Conservation (phyloP, 1,140 invertebrate genomes). For the Drosophila neocordata region DNA sequence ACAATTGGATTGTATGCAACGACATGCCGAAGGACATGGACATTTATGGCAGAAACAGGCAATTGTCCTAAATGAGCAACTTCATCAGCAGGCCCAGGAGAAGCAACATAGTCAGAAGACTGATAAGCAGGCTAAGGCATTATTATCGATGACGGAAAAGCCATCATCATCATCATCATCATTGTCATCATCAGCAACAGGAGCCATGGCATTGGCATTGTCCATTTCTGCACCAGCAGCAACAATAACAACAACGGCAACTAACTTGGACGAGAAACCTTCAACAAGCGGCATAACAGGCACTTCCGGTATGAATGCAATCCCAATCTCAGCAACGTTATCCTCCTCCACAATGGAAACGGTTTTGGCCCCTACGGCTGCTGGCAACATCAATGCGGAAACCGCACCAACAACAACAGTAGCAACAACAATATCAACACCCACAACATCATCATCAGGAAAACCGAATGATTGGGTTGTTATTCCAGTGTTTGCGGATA, state of each 20-base stretch:
- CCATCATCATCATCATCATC: slow-evolving; percentile 18
- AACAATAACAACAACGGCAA: slow-evolving; percentile 15
- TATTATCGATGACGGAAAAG: slow-evolving; percentile 25
- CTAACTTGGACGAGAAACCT: slow-evolving; percentile 42
- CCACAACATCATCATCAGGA: slow-evolving; percentile 19
- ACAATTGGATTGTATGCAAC: slow-evolving; percentile 82
- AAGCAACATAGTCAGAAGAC: slow-evolving; percentile 53
- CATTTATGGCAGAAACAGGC: slow-evolving; percentile 82
- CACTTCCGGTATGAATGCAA: slow-evolving; percentile 56
- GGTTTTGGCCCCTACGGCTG: slow-evolving; percentile 27
- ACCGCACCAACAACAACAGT: slow-evolving; percentile 29
- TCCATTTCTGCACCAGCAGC: slow-evolving; percentile 3
- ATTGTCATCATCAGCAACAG: slow-evolving; percentile 19
- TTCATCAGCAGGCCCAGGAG: slow-evolving; percentile 34
- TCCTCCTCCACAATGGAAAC: slow-evolving; percentile 32
- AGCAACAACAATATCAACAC: slow-evolving; percentile 8
- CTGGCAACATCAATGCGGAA: slow-evolving; percentile 32
- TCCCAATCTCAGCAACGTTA: slow-evolving; percentile 3
- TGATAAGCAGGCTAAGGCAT: slow-evolving; percentile 54
- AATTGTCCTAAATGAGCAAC: slow-evolving; percentile 75
- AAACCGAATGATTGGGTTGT: slow-evolving; percentile 82
- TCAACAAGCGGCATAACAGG: slow-evolving; percentile 45
- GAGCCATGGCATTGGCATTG: slow-evolving; percentile 17
- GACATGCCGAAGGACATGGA: slow-evolving; percentile 79
- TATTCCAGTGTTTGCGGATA: slow-evolving; percentile 82